phyloP scores from a whole-genome alignment of 1,140 invertebrate species.

The Saccostrea glomerata region DNA sequence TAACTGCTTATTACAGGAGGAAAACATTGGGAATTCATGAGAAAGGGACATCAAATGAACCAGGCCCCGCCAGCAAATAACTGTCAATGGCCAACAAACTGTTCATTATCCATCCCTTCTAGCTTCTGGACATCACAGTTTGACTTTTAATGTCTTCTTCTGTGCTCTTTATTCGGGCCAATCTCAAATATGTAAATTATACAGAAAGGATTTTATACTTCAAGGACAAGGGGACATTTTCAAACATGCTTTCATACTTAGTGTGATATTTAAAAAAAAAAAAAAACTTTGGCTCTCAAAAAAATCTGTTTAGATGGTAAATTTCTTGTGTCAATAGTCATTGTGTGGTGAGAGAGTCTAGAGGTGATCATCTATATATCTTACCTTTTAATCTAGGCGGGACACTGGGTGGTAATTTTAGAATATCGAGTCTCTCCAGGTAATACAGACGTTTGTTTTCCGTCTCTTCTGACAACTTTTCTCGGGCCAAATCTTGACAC shows the following conservation, averaged over 20 bases:
- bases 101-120: background rate
- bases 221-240: background rate
- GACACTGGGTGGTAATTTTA: conserved; percentile 69
- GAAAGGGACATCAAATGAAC: background rate
- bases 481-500: conserved; percentile 59
- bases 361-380: background rate
- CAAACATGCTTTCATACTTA: background rate
- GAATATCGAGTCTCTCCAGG: conserved; percentile 69
- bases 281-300: background rate
- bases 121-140: conserved; percentile 21
- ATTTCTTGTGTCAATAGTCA: background rate
- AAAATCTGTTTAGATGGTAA: conserved; percentile 12
- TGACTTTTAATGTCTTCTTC: conserved; percentile 26
- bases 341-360: background rate
- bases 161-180: background rate
- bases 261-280: background rate
- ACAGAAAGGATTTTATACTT: background rate
- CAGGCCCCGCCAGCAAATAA: background rate
- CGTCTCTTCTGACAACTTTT: conserved; percentile 63
- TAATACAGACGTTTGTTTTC: conserved; percentile 68
- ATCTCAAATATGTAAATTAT: background rate
- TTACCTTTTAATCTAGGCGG: conserved; percentile 67
- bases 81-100: background rate
- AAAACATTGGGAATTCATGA: background rate
- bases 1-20: background rate